phyloP scores from a whole-genome alignment of 2,797 vertebrate species.

The Thripadectes ignobilis region DNA sequence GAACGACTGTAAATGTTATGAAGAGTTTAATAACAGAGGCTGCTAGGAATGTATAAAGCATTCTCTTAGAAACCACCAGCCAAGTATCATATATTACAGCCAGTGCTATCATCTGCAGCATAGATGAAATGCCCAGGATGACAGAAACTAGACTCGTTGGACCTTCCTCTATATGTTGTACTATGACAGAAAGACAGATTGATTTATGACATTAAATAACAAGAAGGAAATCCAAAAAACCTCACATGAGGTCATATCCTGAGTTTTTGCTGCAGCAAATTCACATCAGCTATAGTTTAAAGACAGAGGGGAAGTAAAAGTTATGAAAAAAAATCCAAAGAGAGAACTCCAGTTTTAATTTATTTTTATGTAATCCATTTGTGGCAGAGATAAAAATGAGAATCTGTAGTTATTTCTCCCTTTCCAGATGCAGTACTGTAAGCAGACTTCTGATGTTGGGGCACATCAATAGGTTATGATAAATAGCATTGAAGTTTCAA shows the following conservation, averaged over 20 bases:
- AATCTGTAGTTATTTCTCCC: not conserved
- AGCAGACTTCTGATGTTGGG: not conserved
- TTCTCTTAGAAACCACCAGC: not conserved
- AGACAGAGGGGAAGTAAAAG: not conserved
- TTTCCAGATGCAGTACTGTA: not conserved
- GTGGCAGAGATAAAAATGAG: not conserved
- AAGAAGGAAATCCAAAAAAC: not conserved
- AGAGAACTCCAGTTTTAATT: not conserved
- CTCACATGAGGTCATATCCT: not conserved
- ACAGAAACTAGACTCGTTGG: not conserved
- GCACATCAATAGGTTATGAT: not conserved
- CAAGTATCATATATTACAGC: not conserved
- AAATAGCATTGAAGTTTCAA: not conserved
- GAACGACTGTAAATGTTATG: constrained; percentile 29
- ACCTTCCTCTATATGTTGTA: not conserved
- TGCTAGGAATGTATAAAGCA: not conserved
- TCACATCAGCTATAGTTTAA: not conserved
- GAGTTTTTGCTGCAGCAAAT: not conserved
- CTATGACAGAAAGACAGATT: not conserved
- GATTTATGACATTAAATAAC: not conserved
- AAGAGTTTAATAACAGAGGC: constrained; percentile 26
- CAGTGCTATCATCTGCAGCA: not conserved
- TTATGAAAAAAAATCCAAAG: not conserved
- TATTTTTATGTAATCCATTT: not conserved
- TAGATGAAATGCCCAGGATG: not conserved